Evolutionary conservation across 2,797 vertebrate genomes (phyloP), one percentile per base, ranked within the genome.

Genomic region (Bryconaethiops microstoma): DNA sequence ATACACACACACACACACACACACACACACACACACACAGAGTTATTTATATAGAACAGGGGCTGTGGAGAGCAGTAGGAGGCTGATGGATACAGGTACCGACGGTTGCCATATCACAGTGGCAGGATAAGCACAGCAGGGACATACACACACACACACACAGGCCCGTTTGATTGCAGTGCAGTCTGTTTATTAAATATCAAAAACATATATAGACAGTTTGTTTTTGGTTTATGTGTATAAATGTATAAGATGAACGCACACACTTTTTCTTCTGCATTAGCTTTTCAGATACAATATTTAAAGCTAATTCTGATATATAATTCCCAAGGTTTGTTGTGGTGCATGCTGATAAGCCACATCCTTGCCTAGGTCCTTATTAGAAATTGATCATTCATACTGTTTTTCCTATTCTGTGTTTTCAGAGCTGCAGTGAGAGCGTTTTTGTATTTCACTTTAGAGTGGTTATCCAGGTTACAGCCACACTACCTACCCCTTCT

Each of bases 31-130:
- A 29, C 29, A 29, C 29, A 29, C 29, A 29, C 29, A 81, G 12
- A 54, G 35, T 67, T 42, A 80, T 42, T 78, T 65, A 50, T 74
- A 67, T 45, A n/a, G 73, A 84, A 55, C 81, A 86, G 82, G 83
- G 86, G 83, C 62, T 63, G 63, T 8, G 55, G 45, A 45, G 67
- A 40, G 14, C 50, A 74, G 68, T 87, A 85, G 81, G 81, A 69
- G 54, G 52, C 65, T 82, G 67, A 52, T 76, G 67, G 54, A 69
- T 42, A 40, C 57, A 57, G 76, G 76, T 81, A 59, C 23, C 55
- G 75, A 74, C 55, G 65, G 69, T 29, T 1, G 29, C 29, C 1
- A 29, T 62, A 83, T 76, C 73, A 25, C 19, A 25, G 73, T 40
- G 63, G 72, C 75, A 74, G 48, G 65, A 71, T 64, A 63, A 64